phyloP scores from a whole-genome alignment of 1,140 invertebrate genomes.

The Drosophila albomicans region DNA sequence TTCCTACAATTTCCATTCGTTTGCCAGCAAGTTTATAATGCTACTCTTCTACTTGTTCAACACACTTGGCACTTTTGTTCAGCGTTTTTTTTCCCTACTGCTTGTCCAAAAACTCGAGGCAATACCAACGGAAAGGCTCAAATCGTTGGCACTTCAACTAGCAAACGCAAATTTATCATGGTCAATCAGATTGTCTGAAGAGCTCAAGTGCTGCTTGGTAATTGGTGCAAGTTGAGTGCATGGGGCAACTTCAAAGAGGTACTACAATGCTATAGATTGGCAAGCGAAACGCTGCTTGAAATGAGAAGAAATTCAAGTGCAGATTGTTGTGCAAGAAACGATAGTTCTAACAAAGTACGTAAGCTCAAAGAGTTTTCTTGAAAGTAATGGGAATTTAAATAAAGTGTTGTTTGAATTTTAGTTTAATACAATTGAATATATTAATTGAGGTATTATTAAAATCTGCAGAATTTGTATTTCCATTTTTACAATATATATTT shows the following conservation, averaged over 20 bases:
- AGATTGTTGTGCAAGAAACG: too few species aligned
- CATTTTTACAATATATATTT: too few species aligned
- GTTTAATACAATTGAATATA: too few species aligned
- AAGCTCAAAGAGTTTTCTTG: too few species aligned
- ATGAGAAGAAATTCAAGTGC: neutral
- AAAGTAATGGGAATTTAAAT: too few species aligned
- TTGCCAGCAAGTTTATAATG: slow-evolving; percentile 46
- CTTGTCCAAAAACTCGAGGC: slow-evolving; percentile 44
- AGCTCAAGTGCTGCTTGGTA: slow-evolving; percentile 20
- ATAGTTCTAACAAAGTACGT: too few species aligned
- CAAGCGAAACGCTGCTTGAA: too few species aligned
- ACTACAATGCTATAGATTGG: neutral
- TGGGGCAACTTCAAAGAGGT: neutral
- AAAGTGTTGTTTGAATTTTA: too few species aligned
- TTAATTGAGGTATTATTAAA: too few species aligned
- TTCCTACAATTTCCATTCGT: slow-evolving; percentile 12
- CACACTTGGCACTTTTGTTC: neutral
- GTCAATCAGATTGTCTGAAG: slow-evolving; percentile 27
- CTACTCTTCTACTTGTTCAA: slow-evolving; percentile 20
- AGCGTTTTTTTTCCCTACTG: slow-evolving; percentile 27
- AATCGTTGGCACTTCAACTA: slow-evolving; percentile 37
- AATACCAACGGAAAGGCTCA: slow-evolving; percentile 54
- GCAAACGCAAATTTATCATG: slow-evolving; percentile 55
- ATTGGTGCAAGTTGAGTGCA: slow-evolving; percentile 30
- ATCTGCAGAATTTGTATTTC: too few species aligned